Percentiles rank a stretch among this genome's conserved stretches.
Evolutionary conservation across 2,888 invertebrate species (phyloP).

Genomic region (Brachyptera putata): DNA sequence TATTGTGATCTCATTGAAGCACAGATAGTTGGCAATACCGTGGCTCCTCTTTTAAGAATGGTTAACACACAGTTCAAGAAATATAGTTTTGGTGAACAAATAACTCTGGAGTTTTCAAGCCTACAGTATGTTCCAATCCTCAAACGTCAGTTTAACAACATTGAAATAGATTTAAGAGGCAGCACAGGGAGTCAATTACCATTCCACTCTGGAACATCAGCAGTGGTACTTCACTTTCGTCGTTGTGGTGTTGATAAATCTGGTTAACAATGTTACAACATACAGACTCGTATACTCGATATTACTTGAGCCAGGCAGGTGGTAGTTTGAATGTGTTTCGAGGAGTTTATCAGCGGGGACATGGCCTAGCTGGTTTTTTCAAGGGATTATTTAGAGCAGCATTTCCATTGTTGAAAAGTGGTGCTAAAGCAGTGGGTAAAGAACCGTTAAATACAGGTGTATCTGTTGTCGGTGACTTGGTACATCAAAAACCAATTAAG

Average conservation of each 20-base stretch:
- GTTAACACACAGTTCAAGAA: slow-evolving; percentile 30
- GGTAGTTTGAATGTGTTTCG: too few relatives aligned
- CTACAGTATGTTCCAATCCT: background rate
- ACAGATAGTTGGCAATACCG: slow-evolving; percentile 34
- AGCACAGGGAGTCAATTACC: too few relatives aligned
- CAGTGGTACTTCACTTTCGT: background rate
- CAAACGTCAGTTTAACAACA: too few relatives aligned
- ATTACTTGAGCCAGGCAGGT: too few relatives aligned
- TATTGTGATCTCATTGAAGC: slow-evolving; percentile 33
- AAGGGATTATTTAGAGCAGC: too few relatives aligned
- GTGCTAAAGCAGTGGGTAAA: background rate
- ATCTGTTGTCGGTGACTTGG: background rate
- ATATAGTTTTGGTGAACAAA: background rate
- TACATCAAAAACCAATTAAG: background rate
- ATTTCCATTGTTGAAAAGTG: too few relatives aligned
- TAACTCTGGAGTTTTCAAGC: background rate
- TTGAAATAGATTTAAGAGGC: too few relatives aligned
- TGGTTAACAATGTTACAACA: too few relatives aligned
- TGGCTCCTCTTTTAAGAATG: slow-evolving; percentile 36
- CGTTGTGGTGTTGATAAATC: too few relatives aligned
- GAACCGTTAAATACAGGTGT: background rate
- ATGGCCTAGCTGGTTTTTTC: too few relatives aligned
- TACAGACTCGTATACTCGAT: too few relatives aligned
- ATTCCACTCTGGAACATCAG: background rate
- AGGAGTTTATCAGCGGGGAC: too few relatives aligned